Conservation (phyloP, 2,113 vertebrate genomes). For the Ammospiza caudacuta region DNA sequence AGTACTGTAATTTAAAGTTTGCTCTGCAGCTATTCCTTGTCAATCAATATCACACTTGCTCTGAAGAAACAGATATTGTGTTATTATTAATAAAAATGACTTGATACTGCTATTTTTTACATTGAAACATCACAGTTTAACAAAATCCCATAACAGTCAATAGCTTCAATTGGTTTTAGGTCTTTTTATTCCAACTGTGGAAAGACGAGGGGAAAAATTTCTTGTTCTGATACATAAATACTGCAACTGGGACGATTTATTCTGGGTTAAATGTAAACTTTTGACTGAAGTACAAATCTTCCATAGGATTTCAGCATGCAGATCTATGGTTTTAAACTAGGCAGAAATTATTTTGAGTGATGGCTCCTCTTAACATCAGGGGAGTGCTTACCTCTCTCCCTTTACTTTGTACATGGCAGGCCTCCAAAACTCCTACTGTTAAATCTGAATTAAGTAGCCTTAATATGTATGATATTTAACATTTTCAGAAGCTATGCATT, state of each 20-base stretch:
- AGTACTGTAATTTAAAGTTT: conserved; percentile 46
- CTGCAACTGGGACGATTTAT: background rate
- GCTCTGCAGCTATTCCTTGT: conserved; percentile 25
- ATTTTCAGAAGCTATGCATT: conserved; percentile 48
- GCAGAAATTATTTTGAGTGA: conserved; percentile 36
- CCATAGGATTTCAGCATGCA: background rate
- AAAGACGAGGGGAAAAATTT: background rate
- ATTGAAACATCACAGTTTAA: conserved; percentile 12
- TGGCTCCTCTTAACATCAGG: conserved; percentile 2
- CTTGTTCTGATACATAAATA: background rate
- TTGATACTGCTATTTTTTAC: conserved; percentile 5
- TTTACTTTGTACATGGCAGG: conserved; percentile 46
- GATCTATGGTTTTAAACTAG: conserved; percentile 9
- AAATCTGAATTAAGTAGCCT: conserved; percentile 60
- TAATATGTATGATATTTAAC: conserved; percentile 58
- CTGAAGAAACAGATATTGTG: background rate
- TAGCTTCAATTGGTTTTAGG: background rate
- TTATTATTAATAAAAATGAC: background rate
- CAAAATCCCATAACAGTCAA: background rate
- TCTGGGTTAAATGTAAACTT: conserved; percentile 14
- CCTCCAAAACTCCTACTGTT: conserved; percentile 51
- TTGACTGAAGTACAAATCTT: background rate
- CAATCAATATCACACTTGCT: conserved; percentile 22
- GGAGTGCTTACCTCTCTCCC: conserved; percentile 33
- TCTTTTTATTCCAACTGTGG: background rate